Base-by-base conservation (phyloP, 1,140 invertebrate species). In the Dreissena polymorpha region DNA sequence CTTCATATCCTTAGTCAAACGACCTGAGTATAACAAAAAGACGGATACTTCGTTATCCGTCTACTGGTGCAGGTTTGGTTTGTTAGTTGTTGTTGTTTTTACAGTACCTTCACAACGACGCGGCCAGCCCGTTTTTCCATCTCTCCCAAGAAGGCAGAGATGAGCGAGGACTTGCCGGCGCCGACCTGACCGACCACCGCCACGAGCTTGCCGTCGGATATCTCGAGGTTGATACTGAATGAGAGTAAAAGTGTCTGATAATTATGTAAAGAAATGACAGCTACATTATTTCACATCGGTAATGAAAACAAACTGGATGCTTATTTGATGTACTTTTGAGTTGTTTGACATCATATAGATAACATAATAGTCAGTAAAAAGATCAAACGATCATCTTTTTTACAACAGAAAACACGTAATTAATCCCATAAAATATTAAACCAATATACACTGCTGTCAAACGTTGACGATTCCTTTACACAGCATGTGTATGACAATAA, bases 151-250 rank as follows among this genome's bases (percentile, higher is more conserved):
- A 95, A 89, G n/a, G 94, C 94, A 16, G 93, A 93, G 0, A 95
- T 77, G 13, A 95, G 87, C 12, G 94, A 94, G 0, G 94, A 94
- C 88, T 95, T 95, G 16, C 95, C 95, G 39, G 91, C 88, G n/a
- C 95, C 95, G 10, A 95, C 95, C 25, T 91, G 86, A 12, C 95
- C 95, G 23, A 95, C 94, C 12, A 95, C 91, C 18, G 94, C 95
- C 10, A 95, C 93, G 7, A 92, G 83, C 53, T 75, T 87, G 12
- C 88, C 89, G 18, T 88, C 86, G 50, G 80, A 71, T 16, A 92
- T 84, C 1, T 79, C 67, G 10, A 92, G 13, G 68, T 89, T 90
- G 57, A 92, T 90, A 68, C 90, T 92, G 83, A 71, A 90, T 39
- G 39, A 53, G 50, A 68, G 53, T n/a, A 0, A 10, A 82, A 25